phyloP scores from a whole-genome alignment of 2,888 invertebrate genomes.

The Agonopterix subpropinquella region DNA sequence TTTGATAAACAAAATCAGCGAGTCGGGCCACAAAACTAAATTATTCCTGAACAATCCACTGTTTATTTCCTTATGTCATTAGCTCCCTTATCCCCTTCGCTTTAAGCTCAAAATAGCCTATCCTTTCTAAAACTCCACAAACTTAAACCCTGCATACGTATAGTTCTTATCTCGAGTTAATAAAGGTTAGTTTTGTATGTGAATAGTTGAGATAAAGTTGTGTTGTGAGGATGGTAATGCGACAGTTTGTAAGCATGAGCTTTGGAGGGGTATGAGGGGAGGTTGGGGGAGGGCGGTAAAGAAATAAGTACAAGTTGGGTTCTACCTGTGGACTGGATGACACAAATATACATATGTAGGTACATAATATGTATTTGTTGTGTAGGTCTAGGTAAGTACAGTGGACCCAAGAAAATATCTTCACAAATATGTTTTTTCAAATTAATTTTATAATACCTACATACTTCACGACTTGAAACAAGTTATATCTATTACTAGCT shows the following conservation, averaged over 20 bases:
- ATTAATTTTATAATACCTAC: too few relatives aligned
- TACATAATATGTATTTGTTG: too few relatives aligned
- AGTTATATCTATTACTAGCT: too few relatives aligned
- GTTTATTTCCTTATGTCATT: conserved; percentile 61
- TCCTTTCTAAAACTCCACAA: conserved; percentile 19
- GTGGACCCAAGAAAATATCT: too few relatives aligned
- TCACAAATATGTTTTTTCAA: too few relatives aligned
- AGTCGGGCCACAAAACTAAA: conserved; percentile 31
- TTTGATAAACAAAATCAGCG: neutral
- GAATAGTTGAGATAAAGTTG: conserved; percentile 27
- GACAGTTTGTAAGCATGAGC: conserved; percentile 76
- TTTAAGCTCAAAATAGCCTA: conserved; percentile 34
- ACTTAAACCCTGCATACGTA: conserved; percentile 24
- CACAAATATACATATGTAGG: too few relatives aligned
- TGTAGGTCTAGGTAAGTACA: too few relatives aligned
- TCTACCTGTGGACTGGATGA: too few relatives aligned
- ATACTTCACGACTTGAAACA: too few relatives aligned
- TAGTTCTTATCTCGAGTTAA: conserved; percentile 10
- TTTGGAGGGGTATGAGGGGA: conserved; percentile 28
- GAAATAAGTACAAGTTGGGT: neutral
- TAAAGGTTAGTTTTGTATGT: conserved; percentile 18
- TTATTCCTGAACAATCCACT: conserved; percentile 44
- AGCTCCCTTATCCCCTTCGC: conserved; percentile 37
- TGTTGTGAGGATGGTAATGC: conserved; percentile 60
- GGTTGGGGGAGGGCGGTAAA: neutral